These are phyloP conservation scores for Anthopleura xanthogrammica DNA, from an alignment of 92 coral and sea anemone species.

Conservation along the genomic window DNA sequence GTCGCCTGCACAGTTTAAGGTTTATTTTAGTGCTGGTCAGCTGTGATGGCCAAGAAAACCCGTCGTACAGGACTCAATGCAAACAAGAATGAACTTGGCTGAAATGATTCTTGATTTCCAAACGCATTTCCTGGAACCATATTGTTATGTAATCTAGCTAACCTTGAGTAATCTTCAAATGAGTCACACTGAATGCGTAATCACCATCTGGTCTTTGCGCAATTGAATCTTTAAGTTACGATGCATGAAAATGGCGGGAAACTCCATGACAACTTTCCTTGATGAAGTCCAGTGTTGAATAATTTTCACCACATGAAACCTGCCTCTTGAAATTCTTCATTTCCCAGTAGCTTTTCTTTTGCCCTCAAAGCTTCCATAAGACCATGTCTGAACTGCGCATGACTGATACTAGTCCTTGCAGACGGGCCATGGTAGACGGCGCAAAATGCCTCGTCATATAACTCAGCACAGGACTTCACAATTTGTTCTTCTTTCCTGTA, in stretches of 20 bases:
- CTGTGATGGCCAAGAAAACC: no score
- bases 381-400: not conserved
- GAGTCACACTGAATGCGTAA: no score
- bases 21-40: no score
- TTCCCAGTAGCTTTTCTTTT: slow-evolving; percentile 7
- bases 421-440: slow-evolving; percentile 4
- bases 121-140: no score
- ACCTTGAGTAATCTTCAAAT: no score
- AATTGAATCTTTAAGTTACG: no score
- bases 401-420: not conserved
- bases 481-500: slow-evolving; percentile 1
- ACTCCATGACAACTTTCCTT: not conserved
- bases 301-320: slow-evolving; percentile 13
- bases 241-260: not conserved
- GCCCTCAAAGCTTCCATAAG: not conserved
- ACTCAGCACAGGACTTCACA: not conserved
- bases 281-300: not conserved
- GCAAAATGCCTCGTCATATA: slow-evolving; percentile 2
- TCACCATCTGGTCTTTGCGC: no score
- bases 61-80: no score
- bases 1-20: no score
- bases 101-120: no score
- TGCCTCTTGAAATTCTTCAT: not conserved
- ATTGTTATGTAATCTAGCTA: no score
- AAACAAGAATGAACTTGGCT: no score